Conservation (phyloP, 1,140 invertebrate species). For the Camponotus pennsylvanicus region DNA sequence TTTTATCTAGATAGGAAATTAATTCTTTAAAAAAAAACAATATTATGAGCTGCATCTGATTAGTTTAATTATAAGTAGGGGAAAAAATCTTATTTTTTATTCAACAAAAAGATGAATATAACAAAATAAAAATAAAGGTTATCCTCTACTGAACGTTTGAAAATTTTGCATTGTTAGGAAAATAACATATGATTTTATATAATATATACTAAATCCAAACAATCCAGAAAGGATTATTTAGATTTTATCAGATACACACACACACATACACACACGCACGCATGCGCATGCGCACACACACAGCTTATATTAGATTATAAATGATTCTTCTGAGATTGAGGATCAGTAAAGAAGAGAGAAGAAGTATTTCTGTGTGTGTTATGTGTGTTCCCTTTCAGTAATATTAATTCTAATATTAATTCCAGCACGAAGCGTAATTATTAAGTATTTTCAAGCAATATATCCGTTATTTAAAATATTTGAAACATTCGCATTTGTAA, state of each 20-base stretch:
- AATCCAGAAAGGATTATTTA: background rate
- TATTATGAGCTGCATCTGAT: background rate
- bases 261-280: background rate
- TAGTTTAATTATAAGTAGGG: background rate
- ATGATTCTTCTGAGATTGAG: background rate
- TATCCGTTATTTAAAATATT: background rate
- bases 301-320: constrained; percentile 1
- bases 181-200: background rate
- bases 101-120: background rate
- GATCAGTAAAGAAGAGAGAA: background rate
- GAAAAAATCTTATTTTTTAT: background rate
- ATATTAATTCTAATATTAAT: constrained; percentile 17
- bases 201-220: background rate
- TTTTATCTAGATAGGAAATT: background rate
- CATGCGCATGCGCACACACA: background rate
- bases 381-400: background rate
- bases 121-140: background rate
- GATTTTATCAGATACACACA: background rate
- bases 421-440: background rate
- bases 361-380: background rate
- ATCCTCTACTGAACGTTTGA: background rate
- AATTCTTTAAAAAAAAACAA: background rate
- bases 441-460: background rate
- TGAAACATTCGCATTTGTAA: background rate
- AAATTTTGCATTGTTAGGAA: background rate